Conservation (phyloP, 1,140 invertebrate genomes). For the Propsilocerus akamusi region DNA sequence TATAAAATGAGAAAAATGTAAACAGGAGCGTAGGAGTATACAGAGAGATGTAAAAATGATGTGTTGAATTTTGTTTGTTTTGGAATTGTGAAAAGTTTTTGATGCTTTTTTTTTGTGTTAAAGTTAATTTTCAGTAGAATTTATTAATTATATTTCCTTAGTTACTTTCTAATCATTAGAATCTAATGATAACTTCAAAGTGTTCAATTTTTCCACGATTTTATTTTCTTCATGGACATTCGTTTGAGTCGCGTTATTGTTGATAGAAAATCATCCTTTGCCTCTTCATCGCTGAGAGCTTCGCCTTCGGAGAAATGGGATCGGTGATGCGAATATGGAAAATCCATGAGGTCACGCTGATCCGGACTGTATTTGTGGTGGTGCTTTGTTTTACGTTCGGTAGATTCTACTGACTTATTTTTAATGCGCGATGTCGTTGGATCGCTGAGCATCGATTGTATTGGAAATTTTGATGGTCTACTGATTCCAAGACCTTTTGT, state of each 20-base stretch:
- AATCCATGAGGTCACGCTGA: background rate
- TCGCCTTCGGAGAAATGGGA: constrained; percentile 66
- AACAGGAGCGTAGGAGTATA: too few species aligned
- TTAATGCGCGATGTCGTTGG: constrained; percentile 30
- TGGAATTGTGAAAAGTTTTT: background rate
- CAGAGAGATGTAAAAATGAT: too few species aligned
- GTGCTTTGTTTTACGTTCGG: constrained; percentile 6
- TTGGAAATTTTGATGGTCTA: constrained; percentile 35
- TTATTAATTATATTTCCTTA: too few species aligned
- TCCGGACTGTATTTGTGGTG: constrained; percentile 5
- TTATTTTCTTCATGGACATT: constrained; percentile 49
- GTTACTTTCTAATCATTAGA: too few species aligned
- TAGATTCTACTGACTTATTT: constrained; percentile 10
- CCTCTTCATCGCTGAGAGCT: constrained; percentile 33
- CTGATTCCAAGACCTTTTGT: constrained; percentile 48
- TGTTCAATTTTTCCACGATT: constrained; percentile 58
- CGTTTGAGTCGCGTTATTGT: constrained; percentile 52
- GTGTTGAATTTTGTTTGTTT: background rate
- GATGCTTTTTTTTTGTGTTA: too few species aligned
- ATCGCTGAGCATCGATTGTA: constrained; percentile 43
- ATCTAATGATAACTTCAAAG: too few species aligned
- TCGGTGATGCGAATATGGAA: constrained; percentile 12
- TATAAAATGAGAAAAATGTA: too few species aligned
- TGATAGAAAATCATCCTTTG: constrained; percentile 33
- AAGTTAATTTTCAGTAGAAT: background rate